Percentiles rank a stretch among this genome's conserved stretches.
phyloP scores from a whole-genome alignment of 1,140 invertebrate genomes.

The Platyura marginata region DNA sequence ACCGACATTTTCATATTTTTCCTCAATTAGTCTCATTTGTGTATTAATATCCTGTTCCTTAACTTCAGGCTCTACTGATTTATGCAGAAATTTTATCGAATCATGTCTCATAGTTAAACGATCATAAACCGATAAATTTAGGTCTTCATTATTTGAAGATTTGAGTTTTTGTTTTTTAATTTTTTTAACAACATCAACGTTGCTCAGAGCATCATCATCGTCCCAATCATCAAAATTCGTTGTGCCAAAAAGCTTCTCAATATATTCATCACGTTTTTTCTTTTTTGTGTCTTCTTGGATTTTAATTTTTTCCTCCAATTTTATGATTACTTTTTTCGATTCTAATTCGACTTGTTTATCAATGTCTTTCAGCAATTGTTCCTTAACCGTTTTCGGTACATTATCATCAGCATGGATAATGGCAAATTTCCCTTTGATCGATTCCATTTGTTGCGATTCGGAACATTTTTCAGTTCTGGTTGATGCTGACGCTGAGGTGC shows the following conservation, averaged over 20 bases:
- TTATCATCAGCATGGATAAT: background rate
- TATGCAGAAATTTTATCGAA: background rate
- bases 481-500: too few relatives aligned
- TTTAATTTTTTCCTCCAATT: background rate
- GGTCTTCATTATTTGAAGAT: background rate
- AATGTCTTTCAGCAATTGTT: slow-evolving; percentile 4
- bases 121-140: background rate
- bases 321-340: background rate
- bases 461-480: background rate
- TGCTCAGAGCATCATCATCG: background rate
- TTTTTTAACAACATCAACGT: background rate
- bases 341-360: slow-evolving; percentile 2
- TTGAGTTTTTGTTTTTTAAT: background rate
- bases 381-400: slow-evolving; percentile 1
- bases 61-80: background rate
- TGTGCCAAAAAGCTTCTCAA: background rate
- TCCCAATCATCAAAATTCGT: background rate
- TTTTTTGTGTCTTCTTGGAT: background rate
- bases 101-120: background rate
- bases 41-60: background rate
- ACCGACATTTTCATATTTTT: background rate
- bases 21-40: background rate
- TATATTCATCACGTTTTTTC: background rate
- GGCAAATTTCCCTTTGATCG: background rate
- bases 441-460: background rate